These are phyloP conservation scores for Potorous gilbertii DNA, from an alignment of 2,797 vertebrate genomes.

Conservation along the genomic window DNA sequence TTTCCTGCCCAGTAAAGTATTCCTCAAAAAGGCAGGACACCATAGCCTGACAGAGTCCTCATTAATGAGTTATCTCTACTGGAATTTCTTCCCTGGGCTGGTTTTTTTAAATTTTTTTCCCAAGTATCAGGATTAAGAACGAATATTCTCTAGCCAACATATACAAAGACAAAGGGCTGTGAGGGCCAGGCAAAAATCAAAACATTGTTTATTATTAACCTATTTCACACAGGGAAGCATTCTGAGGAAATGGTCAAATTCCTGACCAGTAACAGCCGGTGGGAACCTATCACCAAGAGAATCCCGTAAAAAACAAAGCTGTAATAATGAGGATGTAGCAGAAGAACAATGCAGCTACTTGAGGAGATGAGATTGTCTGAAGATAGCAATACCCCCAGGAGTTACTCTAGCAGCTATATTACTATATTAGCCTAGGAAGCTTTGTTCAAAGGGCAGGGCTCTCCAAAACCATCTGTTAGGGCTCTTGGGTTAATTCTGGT, in stretches of 20 bases:
- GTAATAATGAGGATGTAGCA: conserved; percentile 75
- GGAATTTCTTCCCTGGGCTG: not conserved
- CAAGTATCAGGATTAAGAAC: conserved; percentile 24
- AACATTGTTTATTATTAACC: conserved; percentile 75
- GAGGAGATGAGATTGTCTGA: conserved; percentile 72
- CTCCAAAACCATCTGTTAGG: conserved; percentile 64
- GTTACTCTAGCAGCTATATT: conserved; percentile 70
- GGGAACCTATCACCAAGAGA: conserved; percentile 80
- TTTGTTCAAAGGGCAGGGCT: conserved; percentile 68
- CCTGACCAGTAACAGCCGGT: conserved; percentile 69
- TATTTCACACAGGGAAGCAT: conserved; percentile 69
- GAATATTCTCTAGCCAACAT: conserved; percentile 32
- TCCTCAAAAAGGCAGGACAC: conserved; percentile 40
- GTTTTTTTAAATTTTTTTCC: not conserved
- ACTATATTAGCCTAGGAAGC: conserved; percentile 70
- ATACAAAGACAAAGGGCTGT: conserved; percentile 39
- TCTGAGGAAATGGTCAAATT: conserved; percentile 81
- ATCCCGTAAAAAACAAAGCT: conserved; percentile 76
- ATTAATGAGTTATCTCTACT: not conserved
- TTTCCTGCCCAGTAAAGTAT: conserved; percentile 55
- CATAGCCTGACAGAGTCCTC: conserved; percentile 59
- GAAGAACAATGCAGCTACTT: conserved; percentile 80
- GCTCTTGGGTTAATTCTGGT: conserved; percentile 18
- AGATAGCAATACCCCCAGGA: conserved; percentile 80
- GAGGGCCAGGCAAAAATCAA: conserved; percentile 36